phyloP scores from a whole-genome alignment of 2,888 invertebrate genomes.

The Drosophila multiciliata region DNA sequence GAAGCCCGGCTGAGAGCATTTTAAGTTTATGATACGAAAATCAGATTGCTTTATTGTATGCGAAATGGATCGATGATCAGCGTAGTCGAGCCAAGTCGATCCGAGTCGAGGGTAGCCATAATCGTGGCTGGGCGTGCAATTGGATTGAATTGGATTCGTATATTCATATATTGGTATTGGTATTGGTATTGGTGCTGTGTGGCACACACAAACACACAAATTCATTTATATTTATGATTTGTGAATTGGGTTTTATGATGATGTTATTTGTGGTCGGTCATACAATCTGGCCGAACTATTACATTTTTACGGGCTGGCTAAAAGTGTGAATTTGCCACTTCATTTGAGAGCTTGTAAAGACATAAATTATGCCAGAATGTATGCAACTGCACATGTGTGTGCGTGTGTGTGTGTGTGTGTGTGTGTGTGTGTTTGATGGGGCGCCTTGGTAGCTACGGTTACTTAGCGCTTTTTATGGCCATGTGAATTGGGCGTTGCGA shows the following conservation, averaged over 20 bases:
- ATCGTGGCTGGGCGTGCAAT: constrained; percentile 43
- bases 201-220: constrained; percentile 49
- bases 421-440: constrained; percentile 25
- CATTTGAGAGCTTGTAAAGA: constrained; percentile 76
- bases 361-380: constrained; percentile 64
- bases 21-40: constrained; percentile 77
- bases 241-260: constrained; percentile 83
- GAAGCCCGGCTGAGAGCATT: constrained; percentile 61
- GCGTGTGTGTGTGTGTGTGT: constrained; percentile 5
- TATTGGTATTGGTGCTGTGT: constrained; percentile 7
- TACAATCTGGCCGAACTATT: constrained; percentile 65
- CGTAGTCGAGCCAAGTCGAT: background rate
- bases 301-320: constrained; percentile 71
- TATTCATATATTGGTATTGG: constrained; percentile 1
- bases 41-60: constrained; percentile 80
- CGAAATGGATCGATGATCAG: constrained; percentile 72
- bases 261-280: constrained; percentile 65
- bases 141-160: constrained; percentile 36
- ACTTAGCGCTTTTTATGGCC: constrained; percentile 68
- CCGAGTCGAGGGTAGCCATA: constrained; percentile 10
- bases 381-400: background rate
- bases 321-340: constrained; percentile 83
- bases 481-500: constrained; percentile 64
- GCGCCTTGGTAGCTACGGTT: constrained; percentile 47
- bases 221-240: constrained; percentile 84